phyloP scores from a whole-genome alignment of 2,113 vertebrate genomes.

The Trogon melanurus region DNA sequence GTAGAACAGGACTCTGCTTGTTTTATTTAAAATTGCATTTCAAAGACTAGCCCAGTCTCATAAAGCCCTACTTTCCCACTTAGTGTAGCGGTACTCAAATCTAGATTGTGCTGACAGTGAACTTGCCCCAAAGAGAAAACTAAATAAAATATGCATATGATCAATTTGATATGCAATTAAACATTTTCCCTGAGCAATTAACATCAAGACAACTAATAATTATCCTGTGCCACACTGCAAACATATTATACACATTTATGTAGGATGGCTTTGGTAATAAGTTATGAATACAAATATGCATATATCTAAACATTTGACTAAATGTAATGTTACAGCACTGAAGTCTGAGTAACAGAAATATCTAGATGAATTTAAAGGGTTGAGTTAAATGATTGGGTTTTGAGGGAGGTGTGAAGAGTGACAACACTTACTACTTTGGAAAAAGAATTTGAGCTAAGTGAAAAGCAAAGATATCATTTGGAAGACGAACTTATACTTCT shows the following conservation, averaged over 20 bases:
- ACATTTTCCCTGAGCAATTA: conserved; percentile 48
- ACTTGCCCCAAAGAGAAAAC: conserved; percentile 33
- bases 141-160: conserved; percentile 44
- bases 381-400: background rate
- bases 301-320: conserved; percentile 13
- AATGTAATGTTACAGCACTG: background rate
- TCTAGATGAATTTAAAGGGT: background rate
- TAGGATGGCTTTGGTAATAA: conserved; percentile 38
- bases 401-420: background rate
- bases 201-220: conserved; percentile 60
- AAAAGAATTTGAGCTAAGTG: background rate
- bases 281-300: conserved; percentile 31
- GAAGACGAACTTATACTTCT: background rate
- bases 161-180: conserved; percentile 59
- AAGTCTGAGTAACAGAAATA: background rate
- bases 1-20: background rate
- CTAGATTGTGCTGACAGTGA: background rate
- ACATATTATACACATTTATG: conserved; percentile 6
- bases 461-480: background rate
- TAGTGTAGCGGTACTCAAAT: background rate
- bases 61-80: background rate
- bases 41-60: background rate
- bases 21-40: background rate
- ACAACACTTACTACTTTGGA: background rate
- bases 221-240: conserved; percentile 3